Conservation (phyloP, 1,140 invertebrate species). For the Pseudomyrmex pallidus region DNA sequence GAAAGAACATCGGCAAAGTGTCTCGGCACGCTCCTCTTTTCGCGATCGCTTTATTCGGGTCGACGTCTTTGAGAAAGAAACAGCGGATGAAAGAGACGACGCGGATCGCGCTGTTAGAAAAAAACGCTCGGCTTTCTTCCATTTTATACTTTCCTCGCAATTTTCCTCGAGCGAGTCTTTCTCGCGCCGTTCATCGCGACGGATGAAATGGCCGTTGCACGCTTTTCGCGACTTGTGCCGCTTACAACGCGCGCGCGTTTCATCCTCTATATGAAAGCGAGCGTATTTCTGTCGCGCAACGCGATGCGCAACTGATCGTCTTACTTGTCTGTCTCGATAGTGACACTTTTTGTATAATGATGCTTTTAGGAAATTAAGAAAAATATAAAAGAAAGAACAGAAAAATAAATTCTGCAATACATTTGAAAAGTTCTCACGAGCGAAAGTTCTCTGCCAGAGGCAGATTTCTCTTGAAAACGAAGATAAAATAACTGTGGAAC, state of each 20-base stretch:
- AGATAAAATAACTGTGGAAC: too few relatives aligned
- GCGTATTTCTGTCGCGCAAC: neutral
- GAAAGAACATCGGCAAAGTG: neutral
- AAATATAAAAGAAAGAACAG: too few relatives aligned
- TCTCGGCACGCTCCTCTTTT: neutral
- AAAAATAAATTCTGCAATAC: too few relatives aligned
- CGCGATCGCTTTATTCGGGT: constrained; percentile 30
- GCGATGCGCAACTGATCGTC: too few relatives aligned
- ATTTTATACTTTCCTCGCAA: neutral
- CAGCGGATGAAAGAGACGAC: neutral
- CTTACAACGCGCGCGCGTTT: neutral
- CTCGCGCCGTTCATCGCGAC: neutral
- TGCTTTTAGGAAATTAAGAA: neutral
- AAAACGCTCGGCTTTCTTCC: neutral
- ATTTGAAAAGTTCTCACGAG: too few relatives aligned
- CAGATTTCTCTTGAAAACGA: too few relatives aligned
- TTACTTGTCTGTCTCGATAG: too few relatives aligned
- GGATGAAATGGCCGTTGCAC: neutral
- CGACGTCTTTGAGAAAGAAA: constrained; percentile 21
- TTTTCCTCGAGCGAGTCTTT: constrained; percentile 7
- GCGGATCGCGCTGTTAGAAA: neutral
- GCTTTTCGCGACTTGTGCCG: neutral
- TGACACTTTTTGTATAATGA: neutral
- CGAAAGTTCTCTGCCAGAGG: too few relatives aligned
- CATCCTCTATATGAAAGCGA: neutral